phyloP scores from a whole-genome alignment of 2,113 vertebrate genomes.

The Gopherus flavomarginatus region DNA sequence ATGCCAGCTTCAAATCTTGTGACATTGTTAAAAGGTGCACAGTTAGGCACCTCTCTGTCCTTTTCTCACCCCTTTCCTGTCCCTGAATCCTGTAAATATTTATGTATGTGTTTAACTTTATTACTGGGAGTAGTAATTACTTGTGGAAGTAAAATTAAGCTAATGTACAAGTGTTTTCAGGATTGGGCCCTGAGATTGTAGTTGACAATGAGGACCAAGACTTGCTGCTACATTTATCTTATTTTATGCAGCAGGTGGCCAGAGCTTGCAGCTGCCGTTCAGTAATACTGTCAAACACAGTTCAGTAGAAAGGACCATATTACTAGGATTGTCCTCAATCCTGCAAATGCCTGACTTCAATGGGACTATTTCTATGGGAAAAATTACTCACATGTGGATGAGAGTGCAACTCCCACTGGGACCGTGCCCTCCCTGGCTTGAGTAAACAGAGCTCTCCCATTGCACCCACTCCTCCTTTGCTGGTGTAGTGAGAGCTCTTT shows the following conservation, averaged over 20 bases:
- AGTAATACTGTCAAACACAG: background rate
- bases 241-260: background rate
- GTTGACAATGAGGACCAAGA: background rate
- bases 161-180: background rate
- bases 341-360: background rate
- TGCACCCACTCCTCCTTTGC: background rate
- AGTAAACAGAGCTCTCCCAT: background rate
- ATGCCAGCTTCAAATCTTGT: background rate
- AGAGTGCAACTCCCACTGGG: rapidly evolving
- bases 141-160: background rate
- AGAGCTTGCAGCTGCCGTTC: background rate
- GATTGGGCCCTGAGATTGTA: background rate
- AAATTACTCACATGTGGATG: background rate
- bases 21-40: background rate
- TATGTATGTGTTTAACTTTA: background rate
- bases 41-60: background rate
- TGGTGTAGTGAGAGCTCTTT: background rate
- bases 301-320: background rate
- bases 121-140: background rate
- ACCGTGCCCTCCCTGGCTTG: background rate
- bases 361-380: background rate
- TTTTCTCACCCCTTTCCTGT: background rate
- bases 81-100: background rate
- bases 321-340: background rate
- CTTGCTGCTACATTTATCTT: background rate